Conservation (phyloP, 2,797 vertebrate species). For the Sarcophilus harrisii region DNA sequence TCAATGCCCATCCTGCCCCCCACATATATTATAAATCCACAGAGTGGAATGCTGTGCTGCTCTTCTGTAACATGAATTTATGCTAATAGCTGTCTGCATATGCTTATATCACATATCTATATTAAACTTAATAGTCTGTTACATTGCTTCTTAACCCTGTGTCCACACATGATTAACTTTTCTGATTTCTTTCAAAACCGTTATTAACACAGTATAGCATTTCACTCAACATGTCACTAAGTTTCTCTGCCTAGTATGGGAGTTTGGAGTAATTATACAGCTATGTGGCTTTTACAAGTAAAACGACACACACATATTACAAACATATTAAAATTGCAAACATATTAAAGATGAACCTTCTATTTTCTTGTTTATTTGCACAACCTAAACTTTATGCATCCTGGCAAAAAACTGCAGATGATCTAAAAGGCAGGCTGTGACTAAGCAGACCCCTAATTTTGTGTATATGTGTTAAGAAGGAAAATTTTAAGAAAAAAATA, state of each 20-base stretch:
- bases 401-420: neutral
- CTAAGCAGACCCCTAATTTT: neutral
- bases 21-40: constrained; percentile 83
- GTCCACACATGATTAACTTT: constrained; percentile 99
- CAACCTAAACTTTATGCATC: constrained; percentile 42
- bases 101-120: constrained; percentile 99
- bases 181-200: constrained; percentile 98
- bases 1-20: constrained; percentile 72
- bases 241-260: constrained; percentile 91
- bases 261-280: constrained; percentile 84
- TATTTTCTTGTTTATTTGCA: constrained; percentile 60
- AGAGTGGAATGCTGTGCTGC: constrained; percentile 81
- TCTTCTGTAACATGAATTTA: constrained; percentile 98
- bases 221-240: constrained; percentile 96
- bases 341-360: constrained; percentile 63
- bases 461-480: neutral
- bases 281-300: constrained; percentile 73
- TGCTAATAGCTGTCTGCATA: constrained; percentile 99
- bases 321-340: constrained; percentile 68
- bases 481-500: constrained; percentile 8
- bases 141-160: constrained; percentile 99
- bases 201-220: constrained; percentile 97
- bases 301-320: constrained; percentile 67
- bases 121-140: constrained; percentile 99
- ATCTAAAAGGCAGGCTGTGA: neutral